Conservation (phyloP, 2,113 vertebrate species). For the Psephotus haematonotus region DNA sequence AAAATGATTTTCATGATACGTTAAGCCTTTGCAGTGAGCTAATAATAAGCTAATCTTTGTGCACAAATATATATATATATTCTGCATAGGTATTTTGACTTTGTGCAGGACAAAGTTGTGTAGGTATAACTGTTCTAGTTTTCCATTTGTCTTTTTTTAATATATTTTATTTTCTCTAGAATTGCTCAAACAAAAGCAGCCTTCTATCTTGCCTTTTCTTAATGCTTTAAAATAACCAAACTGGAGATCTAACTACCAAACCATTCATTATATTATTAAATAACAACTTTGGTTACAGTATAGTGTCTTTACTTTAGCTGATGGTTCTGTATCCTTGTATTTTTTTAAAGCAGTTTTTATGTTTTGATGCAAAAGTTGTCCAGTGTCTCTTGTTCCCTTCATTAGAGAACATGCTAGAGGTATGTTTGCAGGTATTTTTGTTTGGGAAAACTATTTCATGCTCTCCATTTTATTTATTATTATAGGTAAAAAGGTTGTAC, state of each 20-base stretch:
- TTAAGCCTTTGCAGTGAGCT: slow-evolving; percentile 83
- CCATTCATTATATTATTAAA: slow-evolving; percentile 92
- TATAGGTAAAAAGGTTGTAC: slow-evolving; percentile 94
- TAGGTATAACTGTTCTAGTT: slow-evolving; percentile 85
- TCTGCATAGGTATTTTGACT: slow-evolving; percentile 89
- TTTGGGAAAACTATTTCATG: slow-evolving; percentile 91
- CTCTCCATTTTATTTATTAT: slow-evolving; percentile 97
- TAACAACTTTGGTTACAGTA: slow-evolving; percentile 94
- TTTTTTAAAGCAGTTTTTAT: slow-evolving; percentile 89
- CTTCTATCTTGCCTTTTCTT: slow-evolving; percentile 99
- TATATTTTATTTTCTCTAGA: slow-evolving; percentile 86
- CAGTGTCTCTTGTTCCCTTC: slow-evolving; percentile 94
- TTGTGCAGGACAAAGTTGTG: slow-evolving; percentile 86
- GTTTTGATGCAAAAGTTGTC: slow-evolving; percentile 94
- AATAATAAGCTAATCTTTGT: slow-evolving; percentile 86
- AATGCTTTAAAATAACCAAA: slow-evolving; percentile 99
- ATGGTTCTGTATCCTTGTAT: slow-evolving; percentile 94
- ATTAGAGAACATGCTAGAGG: slow-evolving; percentile 89
- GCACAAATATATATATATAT: slow-evolving; percentile 85
- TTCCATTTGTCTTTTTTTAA: slow-evolving; percentile 73
- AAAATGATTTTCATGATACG: slow-evolving; percentile 75
- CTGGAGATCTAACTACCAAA: slow-evolving; percentile 98
- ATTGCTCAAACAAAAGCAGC: slow-evolving; percentile 91
- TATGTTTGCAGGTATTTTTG: slow-evolving; percentile 95
- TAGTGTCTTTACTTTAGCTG: slow-evolving; percentile 98